Evolutionary conservation across 2,888 invertebrate species (phyloP).

Genomic region (Caenorhabditis sulstoni): DNA sequence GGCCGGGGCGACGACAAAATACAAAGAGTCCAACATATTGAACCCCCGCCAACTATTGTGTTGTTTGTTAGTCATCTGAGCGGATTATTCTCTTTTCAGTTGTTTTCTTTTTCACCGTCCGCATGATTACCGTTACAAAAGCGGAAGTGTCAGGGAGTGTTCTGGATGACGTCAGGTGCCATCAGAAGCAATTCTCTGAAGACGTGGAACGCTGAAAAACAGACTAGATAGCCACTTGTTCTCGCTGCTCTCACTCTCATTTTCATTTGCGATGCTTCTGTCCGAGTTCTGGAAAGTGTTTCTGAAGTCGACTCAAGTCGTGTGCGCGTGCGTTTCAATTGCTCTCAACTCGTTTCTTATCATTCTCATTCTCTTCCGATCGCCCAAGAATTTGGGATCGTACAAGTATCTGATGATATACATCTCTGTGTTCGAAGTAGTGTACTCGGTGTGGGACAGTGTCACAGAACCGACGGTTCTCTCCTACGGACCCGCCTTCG

Average conservation of each 20-base stretch:
- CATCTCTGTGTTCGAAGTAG: conserved; percentile 8
- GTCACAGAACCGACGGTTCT: neutral
- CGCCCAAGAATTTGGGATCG: neutral
- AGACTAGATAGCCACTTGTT: too few relatives aligned
- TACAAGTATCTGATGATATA: conserved; percentile 26
- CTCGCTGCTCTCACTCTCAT: neutral
- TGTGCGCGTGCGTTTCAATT: neutral
- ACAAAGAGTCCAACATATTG: conserved; percentile 16
- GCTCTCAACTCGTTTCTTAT: conserved; percentile 15
- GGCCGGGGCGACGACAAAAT: neutral
- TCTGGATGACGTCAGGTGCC: too few relatives aligned
- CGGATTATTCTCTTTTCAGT: neutral
- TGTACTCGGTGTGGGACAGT: conserved; percentile 9
- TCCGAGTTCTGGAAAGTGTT: neutral
- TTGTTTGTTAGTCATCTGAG: neutral
- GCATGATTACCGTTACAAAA: too few relatives aligned
- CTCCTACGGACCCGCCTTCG: conserved; percentile 7
- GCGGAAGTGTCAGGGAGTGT: too few relatives aligned
- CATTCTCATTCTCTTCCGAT: conserved; percentile 6
- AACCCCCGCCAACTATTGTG: conserved; percentile 6
- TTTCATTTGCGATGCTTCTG: neutral
- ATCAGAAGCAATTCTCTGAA: too few relatives aligned
- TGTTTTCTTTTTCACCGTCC: too few relatives aligned
- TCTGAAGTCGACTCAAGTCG: neutral
- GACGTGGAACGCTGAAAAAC: too few relatives aligned